phyloP scores from a whole-genome alignment of 2,113 vertebrate genomes.

The Centropus bengalensis region DNA sequence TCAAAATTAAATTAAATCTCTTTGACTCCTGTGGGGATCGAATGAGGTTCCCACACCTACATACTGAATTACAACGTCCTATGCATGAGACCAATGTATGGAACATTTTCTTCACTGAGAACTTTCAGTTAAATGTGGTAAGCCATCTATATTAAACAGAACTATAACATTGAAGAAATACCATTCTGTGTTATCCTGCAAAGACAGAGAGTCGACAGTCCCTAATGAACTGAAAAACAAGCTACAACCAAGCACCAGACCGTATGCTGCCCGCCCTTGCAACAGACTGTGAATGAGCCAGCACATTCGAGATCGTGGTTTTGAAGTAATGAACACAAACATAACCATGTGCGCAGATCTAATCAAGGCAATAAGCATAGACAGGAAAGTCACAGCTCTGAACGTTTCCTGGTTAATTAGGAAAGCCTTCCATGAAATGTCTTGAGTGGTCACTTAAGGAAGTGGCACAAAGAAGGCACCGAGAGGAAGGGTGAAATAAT shows the following conservation, averaged over 20 bases:
- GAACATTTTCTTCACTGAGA: background rate
- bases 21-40: background rate
- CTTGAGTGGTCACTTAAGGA: background rate
- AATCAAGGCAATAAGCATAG: background rate
- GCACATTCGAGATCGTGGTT: background rate
- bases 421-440: background rate
- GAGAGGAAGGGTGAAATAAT: background rate
- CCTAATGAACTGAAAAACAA: background rate
- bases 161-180: background rate
- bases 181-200: background rate
- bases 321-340: background rate
- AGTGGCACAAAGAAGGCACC: background rate
- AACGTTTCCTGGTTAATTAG: slow-evolving; percentile 24
- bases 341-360: background rate
- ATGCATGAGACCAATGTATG: background rate
- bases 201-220: background rate
- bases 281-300: background rate
- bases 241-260: background rate
- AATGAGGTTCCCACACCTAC: background rate
- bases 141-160: background rate
- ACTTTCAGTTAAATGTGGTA: background rate
- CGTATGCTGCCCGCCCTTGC: background rate
- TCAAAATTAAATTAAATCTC: background rate
- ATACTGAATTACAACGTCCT: background rate
- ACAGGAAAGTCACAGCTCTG: slow-evolving; percentile 22